Evolutionary conservation across 2,888 invertebrate genomes (phyloP).

Genomic region (Philereme vetulata): DNA sequence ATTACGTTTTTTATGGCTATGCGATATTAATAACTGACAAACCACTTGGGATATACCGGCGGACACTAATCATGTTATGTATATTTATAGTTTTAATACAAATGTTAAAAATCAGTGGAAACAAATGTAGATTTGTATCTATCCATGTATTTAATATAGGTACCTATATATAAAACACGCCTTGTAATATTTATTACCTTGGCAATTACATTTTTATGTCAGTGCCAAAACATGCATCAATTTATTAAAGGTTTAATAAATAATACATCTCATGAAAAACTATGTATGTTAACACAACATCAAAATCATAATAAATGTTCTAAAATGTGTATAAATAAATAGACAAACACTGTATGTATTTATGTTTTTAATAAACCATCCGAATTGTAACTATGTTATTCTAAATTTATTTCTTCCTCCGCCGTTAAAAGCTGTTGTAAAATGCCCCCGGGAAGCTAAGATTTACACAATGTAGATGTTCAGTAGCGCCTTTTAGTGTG

Average conservation of each 20-base stretch:
- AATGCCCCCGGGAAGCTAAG: constrained; percentile 70
- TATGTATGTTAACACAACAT: constrained; percentile 1
- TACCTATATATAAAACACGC: background rate
- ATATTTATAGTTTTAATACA: constrained; percentile 7
- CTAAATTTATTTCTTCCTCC: constrained; percentile 44
- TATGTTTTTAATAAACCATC: constrained; percentile 57
- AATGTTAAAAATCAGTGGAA: constrained; percentile 7
- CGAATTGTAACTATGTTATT: constrained; percentile 41
- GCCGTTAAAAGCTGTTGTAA: constrained; percentile 31
- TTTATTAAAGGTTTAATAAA: background rate
- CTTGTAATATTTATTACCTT: background rate
- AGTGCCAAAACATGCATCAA: constrained; percentile 9
- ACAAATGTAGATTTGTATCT: constrained; percentile 7
- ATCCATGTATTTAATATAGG: background rate
- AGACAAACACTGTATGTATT: constrained; percentile 27
- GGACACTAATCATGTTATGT: background rate
- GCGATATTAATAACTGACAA: background rate
- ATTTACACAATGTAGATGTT: constrained; percentile 45
- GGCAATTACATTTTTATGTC: constrained; percentile 5
- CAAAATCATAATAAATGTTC: constrained; percentile 10
- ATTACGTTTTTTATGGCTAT: constrained; percentile 6
- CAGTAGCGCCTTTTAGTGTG: constrained; percentile 43
- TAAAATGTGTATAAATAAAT: constrained; percentile 9
- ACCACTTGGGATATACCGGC: background rate
- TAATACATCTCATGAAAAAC: background rate